phyloP scores from a whole-genome alignment of 2,797 vertebrate genomes.

The Buphagus erythrorhynchus region DNA sequence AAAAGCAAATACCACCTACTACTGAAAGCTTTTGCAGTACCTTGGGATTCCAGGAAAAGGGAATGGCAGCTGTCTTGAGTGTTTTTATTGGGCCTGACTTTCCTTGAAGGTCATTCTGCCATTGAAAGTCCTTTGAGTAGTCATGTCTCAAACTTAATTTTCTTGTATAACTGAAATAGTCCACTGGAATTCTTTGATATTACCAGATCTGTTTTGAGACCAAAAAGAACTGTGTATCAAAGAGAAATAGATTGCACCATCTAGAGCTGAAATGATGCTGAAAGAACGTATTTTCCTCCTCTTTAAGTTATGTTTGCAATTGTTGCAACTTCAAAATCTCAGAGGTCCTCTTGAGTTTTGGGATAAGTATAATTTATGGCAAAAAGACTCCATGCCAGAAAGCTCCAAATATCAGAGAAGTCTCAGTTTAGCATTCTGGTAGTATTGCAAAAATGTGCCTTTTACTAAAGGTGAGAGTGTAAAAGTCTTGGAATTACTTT shows the following conservation, averaged over 20 bases:
- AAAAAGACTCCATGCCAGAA: constrained; percentile 47
- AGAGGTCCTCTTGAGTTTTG: constrained; percentile 49
- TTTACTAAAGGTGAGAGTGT: constrained; percentile 41
- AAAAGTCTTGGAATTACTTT: constrained; percentile 57
- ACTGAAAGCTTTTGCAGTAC: background rate
- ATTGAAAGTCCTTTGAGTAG: constrained; percentile 7
- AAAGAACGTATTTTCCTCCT: constrained; percentile 50
- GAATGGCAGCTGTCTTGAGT: background rate
- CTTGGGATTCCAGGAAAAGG: background rate
- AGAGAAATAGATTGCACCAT: constrained; percentile 35
- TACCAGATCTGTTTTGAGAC: constrained; percentile 29
- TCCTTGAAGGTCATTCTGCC: constrained; percentile 52
- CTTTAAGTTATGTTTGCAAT: constrained; percentile 54
- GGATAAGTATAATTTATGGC: constrained; percentile 53
- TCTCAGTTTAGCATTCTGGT: constrained; percentile 20
- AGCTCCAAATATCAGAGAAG: constrained; percentile 39
- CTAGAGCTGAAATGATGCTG: constrained; percentile 45
- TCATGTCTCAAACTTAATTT: constrained; percentile 12
- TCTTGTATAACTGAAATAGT: constrained; percentile 44
- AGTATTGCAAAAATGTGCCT: constrained; percentile 51
- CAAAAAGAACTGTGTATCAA: background rate
- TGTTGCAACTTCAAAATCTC: constrained; percentile 53
- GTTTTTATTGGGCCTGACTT: constrained; percentile 31
- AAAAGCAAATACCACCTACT: background rate
- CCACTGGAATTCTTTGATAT: constrained; percentile 39